Percentiles rank a stretch among this genome's conserved stretches.
These are phyloP conservation scores for Sycophaga agraensis DNA, from an alignment of 1,140 invertebrate species.

Conservation along the genomic window DNA sequence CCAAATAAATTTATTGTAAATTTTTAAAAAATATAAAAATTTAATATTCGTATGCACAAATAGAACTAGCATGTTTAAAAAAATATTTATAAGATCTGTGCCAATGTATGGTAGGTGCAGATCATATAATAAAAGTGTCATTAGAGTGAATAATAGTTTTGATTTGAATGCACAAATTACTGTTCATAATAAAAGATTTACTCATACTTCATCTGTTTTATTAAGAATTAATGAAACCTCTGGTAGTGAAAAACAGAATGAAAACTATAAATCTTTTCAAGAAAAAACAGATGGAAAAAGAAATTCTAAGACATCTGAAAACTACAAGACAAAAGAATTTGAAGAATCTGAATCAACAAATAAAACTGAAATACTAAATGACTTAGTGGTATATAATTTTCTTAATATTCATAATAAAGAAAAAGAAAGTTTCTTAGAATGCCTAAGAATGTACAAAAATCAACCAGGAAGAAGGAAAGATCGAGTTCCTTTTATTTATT, in stretches of 20 bases:
- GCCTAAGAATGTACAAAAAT: constrained; percentile 71
- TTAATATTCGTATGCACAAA: too few relatives aligned
- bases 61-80: neutral
- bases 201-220: neutral
- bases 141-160: neutral
- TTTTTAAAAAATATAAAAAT: too few relatives aligned
- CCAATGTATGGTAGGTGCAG: neutral
- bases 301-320: neutral
- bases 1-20: too few relatives aligned
- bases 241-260: neutral
- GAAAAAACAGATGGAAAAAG: neutral
- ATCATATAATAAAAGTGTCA: neutral
- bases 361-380: too few relatives aligned
- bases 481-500: constrained; percentile 92
- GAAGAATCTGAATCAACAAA: too few relatives aligned
- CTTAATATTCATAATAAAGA: constrained; percentile 64
- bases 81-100: neutral
- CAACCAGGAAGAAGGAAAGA: constrained; percentile 67
- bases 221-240: neutral
- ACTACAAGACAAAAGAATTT: too few relatives aligned
- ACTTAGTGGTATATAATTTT: constrained; percentile 46
- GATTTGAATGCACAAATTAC: neutral
- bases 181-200: neutral
- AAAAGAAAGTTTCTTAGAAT: constrained; percentile 72
- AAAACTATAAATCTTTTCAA: neutral